These are phyloP conservation scores for Rallus limicola DNA, from an alignment of 2,113 vertebrate genomes.

Conservation along the genomic window DNA sequence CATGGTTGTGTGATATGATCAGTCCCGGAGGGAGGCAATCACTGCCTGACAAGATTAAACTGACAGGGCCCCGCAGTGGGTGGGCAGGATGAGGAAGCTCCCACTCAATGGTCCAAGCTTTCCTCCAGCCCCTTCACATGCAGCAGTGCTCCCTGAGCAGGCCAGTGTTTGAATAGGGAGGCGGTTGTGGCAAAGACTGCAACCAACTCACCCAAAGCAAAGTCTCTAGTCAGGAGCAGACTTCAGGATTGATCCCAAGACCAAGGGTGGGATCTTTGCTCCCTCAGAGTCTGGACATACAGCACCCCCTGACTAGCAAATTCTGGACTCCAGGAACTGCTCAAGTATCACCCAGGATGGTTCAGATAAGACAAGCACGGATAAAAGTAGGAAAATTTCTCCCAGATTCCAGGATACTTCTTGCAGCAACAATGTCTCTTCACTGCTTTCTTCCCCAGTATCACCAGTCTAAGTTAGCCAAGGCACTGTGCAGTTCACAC, in stretches of 20 bases:
- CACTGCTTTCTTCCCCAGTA: neutral
- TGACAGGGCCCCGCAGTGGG: neutral
- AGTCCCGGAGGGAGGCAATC: neutral
- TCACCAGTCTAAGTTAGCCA: neutral
- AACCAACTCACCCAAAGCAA: neutral
- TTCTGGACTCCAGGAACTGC: neutral
- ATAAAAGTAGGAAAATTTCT: neutral
- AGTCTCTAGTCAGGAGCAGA: neutral
- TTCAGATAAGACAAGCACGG: neutral
- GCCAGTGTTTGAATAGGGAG: neutral
- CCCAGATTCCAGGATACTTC: neutral
- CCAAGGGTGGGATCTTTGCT: neutral
- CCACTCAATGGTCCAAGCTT: neutral
- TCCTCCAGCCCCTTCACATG: neutral
- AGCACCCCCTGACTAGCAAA: neutral
- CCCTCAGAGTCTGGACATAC: neutral
- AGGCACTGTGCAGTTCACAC: neutral
- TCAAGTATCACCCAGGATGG: neutral
- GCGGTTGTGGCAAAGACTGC: neutral
- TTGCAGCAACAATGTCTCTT: neutral
- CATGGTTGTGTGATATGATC: neutral
- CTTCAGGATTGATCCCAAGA: neutral
- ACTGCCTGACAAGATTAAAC: neutral
- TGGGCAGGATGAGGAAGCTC: neutral
- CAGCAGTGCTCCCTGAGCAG: neutral